Evolutionary conservation across 2,113 vertebrate genomes (phyloP).

Genomic region (Tiliqua scincoides): DNA sequence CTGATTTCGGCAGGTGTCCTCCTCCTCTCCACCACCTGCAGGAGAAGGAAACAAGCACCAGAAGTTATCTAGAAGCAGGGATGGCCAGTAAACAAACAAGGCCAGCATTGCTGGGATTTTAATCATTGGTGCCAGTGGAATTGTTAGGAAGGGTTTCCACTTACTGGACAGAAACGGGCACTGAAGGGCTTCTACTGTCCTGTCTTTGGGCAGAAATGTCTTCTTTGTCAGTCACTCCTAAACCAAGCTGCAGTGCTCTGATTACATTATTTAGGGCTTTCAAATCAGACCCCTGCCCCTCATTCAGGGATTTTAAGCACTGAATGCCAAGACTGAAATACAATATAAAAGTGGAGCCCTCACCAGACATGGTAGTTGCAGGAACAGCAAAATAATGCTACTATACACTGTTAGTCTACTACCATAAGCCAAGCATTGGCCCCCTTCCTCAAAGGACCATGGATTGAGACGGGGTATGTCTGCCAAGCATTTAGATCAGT

Average conservation of each 20-base stretch:
- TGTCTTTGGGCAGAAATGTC: background rate
- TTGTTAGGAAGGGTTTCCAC: background rate
- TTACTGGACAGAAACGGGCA: background rate
- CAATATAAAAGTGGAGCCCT: background rate
- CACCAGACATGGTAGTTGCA: background rate
- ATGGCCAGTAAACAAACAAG: background rate
- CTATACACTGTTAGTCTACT: too few species aligned
- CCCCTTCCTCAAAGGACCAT: background rate
- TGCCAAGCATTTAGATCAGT: background rate
- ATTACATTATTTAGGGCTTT: background rate
- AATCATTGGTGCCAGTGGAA: accelerated
- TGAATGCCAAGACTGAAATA: background rate
- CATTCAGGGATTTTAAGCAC: background rate
- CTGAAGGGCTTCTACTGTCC: background rate
- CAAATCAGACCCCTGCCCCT: background rate
- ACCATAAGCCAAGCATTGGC: background rate
- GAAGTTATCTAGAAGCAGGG: background rate
- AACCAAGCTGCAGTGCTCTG: background rate
- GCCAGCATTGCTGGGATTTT: background rate
- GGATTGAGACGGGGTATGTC: background rate
- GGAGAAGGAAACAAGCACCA: slow-evolving; percentile 1
- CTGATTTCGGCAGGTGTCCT: slow-evolving; percentile 94
- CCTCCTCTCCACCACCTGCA: slow-evolving; percentile 93
- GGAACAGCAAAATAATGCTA: background rate
- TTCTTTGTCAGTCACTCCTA: background rate